A percentile compares a stretch with the other conserved stretches of the same genome.
phyloP scores from a whole-genome alignment of 2,888 invertebrate species.

The Mesoligia furuncula region DNA sequence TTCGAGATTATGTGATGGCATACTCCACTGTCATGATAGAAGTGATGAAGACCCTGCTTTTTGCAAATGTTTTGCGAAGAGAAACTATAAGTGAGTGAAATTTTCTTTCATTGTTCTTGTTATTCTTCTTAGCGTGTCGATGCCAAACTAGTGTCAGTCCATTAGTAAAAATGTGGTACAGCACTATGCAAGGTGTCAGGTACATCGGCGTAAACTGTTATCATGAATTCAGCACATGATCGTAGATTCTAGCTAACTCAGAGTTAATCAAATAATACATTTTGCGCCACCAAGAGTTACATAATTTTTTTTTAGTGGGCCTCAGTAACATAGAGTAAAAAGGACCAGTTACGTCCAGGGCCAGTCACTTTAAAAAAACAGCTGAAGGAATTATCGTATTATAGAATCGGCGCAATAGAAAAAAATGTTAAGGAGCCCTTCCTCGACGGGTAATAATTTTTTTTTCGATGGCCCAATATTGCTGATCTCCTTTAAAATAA shows the following conservation, averaged over 20 bases:
- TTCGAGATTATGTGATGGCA: slow-evolving; percentile 93
- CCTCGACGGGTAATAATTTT: neutral
- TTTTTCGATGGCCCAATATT: neutral
- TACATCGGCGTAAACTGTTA: neutral
- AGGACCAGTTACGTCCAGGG: too few relatives aligned
- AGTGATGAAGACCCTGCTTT: slow-evolving; percentile 93
- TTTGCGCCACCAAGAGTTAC: neutral
- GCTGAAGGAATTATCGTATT: too few relatives aligned
- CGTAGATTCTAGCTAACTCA: neutral
- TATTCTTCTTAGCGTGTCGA: neutral
- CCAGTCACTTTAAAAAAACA: too few relatives aligned
- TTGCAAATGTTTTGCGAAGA: slow-evolving; percentile 91
- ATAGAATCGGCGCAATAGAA: too few relatives aligned
- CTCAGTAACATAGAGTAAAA: neutral
- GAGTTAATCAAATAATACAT: neutral
- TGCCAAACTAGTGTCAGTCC: neutral
- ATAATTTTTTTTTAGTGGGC: neutral
- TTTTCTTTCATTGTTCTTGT: neutral
- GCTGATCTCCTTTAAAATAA: neutral
- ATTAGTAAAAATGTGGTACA: neutral
- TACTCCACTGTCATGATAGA: slow-evolving; percentile 94
- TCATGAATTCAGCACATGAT: neutral
- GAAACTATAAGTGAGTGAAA: slow-evolving; percentile 77
- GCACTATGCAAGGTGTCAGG: neutral
- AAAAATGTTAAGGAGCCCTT: too few relatives aligned